These are phyloP conservation scores for Trichechus manatus DNA, from an alignment of 2,113 vertebrate species.

Conservation along the genomic window DNA sequence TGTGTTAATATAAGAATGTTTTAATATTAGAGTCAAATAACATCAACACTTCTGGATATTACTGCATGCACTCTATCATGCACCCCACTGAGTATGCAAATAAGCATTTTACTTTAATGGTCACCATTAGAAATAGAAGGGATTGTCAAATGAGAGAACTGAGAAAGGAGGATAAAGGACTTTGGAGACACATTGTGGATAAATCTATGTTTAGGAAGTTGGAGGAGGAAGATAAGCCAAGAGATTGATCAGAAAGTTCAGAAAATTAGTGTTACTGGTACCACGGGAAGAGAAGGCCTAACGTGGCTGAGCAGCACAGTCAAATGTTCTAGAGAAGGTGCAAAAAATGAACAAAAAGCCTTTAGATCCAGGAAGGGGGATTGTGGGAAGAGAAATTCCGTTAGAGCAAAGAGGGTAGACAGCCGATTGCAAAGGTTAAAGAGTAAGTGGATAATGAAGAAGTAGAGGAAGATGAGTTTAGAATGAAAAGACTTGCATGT, in stretches of 20 bases:
- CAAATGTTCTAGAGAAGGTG: background rate
- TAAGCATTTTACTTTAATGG: background rate
- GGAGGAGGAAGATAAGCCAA: background rate
- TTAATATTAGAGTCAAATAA: background rate
- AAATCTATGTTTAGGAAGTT: background rate
- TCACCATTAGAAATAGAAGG: background rate
- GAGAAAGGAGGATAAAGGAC: background rate
- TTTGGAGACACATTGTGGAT: background rate
- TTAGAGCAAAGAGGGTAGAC: background rate
- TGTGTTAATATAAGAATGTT: constrained; percentile 18
- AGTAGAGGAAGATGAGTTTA: background rate
- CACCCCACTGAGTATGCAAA: background rate
- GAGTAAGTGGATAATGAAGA: background rate
- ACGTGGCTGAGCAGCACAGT: background rate
- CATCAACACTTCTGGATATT: background rate
- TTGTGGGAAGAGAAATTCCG: background rate
- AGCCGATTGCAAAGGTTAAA: background rate
- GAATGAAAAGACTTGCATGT: background rate
- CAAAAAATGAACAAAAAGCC: background rate
- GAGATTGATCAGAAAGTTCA: background rate
- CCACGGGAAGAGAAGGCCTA: background rate
- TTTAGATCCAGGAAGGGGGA: background rate
- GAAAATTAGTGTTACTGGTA: background rate
- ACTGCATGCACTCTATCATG: background rate
- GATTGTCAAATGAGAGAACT: background rate